Evolutionary conservation across 2,888 invertebrate genomes (phyloP), one percentile per base, ranked within the genome.

Genomic region (Trichopria drosophilae): DNA sequence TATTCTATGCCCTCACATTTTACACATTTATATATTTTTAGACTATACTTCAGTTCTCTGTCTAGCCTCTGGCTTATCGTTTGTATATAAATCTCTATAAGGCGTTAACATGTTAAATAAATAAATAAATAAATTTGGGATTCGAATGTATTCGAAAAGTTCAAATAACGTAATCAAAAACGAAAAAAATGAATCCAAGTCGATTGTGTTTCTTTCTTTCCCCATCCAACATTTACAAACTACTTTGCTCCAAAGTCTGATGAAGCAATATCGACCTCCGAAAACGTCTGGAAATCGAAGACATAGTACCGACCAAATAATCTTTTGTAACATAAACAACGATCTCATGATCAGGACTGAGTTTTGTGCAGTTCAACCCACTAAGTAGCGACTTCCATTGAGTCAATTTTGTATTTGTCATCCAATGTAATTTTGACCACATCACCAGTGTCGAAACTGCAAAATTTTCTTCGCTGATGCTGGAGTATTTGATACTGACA

Each of bases 141-240:
- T n/a, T n/a, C n/a, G n/a, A n/a, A n/a, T n/a, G n/a, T n/a, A n/a
- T n/a, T n/a, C n/a, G n/a, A n/a, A n/a, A n/a, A n/a, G n/a, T n/a
- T n/a, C n/a, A n/a, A n/a, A n/a, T n/a, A n/a, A n/a, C n/a, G n/a
- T n/a, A n/a, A n/a, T n/a, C n/a, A n/a, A n/a, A n/a, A n/a, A n/a
- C n/a, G n/a, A n/a, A n/a, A n/a, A n/a, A n/a, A n/a, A n/a, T n/a
- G n/a, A n/a, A n/a, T n/a, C n/a, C n/a, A n/a, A n/a, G n/a, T n/a
- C n/a, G n/a, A 98, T 69, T 98, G 97, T 1, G 97, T 97, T 73
- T 91, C 91, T 68, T 92, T 91, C 53, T 90, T 93, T 0, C 97
- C 97, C 97, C 97, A 97, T 3, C 96, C 97, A 28, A 95, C 90
- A 59, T 87, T 88, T 3, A 94, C 82, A 63, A 91, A 88, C 67